Percentiles rank a stretch among this genome's conserved stretches.
Conservation (phyloP, 2,888 invertebrate genomes). For the Pammene aurita region DNA sequence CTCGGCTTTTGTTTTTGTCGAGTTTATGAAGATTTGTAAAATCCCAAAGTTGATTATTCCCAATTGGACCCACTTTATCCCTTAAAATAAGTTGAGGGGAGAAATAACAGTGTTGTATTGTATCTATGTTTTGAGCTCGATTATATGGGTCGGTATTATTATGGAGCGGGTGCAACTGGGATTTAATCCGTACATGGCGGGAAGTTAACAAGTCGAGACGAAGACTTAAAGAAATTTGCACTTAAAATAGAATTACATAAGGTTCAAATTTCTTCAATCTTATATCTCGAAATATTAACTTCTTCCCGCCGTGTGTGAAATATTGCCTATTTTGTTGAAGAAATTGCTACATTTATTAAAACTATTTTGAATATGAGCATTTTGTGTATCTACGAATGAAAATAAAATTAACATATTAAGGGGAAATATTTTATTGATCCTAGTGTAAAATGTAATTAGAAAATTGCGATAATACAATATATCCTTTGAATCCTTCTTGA, state of each 20-base stretch:
- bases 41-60: neutral
- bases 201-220: too few species aligned
- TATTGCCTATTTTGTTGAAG: neutral
- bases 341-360: slow-evolving; percentile 27
- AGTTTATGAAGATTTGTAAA: too few species aligned
- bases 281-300: too few species aligned
- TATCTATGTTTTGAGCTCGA: neutral
- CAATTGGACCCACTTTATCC: neutral
- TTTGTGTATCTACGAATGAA: slow-evolving; percentile 42
- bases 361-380: slow-evolving; percentile 29
- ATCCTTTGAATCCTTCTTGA: slow-evolving; percentile 77
- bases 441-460: slow-evolving; percentile 82
- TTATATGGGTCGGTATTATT: neutral
- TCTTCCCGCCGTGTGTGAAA: too few species aligned
- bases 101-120: neutral
- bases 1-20: too few species aligned
- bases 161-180: slow-evolving; percentile 8
- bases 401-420: slow-evolving; percentile 64
- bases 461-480: slow-evolving; percentile 81
- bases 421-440: slow-evolving; percentile 82
- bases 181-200: too few species aligned
- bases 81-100: neutral
- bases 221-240: too few species aligned
- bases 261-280: too few species aligned
- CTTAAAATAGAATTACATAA: too few species aligned